These are phyloP conservation scores for Epinephelus coioides DNA, from an alignment of 2,797 vertebrate genomes.

Conservation along the genomic window DNA sequence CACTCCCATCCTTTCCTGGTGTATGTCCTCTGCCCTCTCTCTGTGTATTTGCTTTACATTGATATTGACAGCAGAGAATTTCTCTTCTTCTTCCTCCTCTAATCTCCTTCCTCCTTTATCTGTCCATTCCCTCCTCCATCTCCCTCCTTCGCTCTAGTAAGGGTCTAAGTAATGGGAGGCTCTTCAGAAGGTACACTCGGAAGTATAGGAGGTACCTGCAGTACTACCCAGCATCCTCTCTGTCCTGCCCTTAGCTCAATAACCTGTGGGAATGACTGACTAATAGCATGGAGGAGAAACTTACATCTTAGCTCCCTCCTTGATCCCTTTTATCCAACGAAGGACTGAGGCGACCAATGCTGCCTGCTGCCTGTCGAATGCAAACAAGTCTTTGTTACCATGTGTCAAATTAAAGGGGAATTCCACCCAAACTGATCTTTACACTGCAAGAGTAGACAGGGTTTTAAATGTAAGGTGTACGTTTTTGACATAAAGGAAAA, in stretches of 20 bases:
- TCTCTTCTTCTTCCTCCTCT: conserved; percentile 47
- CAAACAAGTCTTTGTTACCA: conserved; percentile 15
- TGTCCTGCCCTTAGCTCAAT: conserved; percentile 61
- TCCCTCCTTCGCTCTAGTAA: conserved; percentile 91
- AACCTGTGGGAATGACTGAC: conserved; percentile 89
- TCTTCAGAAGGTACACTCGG: conserved; percentile 96
- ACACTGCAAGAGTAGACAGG: background rate
- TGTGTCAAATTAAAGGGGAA: conserved; percentile 63
- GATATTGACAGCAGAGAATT: conserved; percentile 42
- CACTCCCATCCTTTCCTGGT: conserved; percentile 17
- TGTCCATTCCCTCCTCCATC: conserved; percentile 70
- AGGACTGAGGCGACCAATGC: conserved; percentile 29
- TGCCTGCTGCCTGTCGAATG: conserved; percentile 75
- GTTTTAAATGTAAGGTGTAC: background rate
- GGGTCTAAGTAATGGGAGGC: conserved; percentile 95
- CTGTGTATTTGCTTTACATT: conserved; percentile 40
- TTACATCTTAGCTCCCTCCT: conserved; percentile 15
- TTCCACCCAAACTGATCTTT: conserved; percentile 29
- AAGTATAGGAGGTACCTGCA: conserved; percentile 91
- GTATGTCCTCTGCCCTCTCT: conserved; percentile 10
- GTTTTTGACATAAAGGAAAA: background rate
- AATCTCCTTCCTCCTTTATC: conserved; percentile 65
- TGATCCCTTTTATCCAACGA: background rate
- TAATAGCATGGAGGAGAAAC: conserved; percentile 86
- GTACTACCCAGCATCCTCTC: conserved; percentile 77